phyloP scores from a whole-genome alignment of 2,888 invertebrate species.

The Bombylius major region DNA sequence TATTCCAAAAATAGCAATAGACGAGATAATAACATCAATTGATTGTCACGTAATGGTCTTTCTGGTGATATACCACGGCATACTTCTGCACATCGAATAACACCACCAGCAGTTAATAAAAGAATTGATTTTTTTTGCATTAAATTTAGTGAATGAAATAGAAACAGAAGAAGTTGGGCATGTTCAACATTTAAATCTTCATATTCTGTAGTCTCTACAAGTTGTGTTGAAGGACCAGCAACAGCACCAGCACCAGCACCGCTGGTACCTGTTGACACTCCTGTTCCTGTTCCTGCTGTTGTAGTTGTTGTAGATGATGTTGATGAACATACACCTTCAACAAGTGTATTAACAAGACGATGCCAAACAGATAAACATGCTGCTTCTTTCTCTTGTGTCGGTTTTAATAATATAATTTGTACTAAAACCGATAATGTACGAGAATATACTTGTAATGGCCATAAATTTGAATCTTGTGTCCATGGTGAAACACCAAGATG shows the following conservation, averaged over 20 bases:
- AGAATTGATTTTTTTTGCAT: constrained; percentile 95
- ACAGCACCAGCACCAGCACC: not conserved
- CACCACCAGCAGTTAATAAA: constrained; percentile 65
- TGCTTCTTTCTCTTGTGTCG: constrained; percentile 76
- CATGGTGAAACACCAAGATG: constrained; percentile 65
- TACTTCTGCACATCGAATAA: constrained; percentile 53
- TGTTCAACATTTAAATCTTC: constrained; percentile 91
- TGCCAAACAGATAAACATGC: constrained; percentile 88
- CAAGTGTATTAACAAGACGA: constrained; percentile 74
- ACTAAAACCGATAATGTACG: constrained; percentile 72
- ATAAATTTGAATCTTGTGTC: constrained; percentile 50
- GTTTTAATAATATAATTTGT: constrained; percentile 68
- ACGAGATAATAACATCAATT: constrained; percentile 70
- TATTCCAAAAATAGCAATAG: constrained; percentile 82
- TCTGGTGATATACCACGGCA: constrained; percentile 38
- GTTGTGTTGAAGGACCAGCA: constrained; percentile 17
- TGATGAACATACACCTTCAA: constrained; percentile 56
- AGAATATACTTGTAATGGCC: constrained; percentile 67
- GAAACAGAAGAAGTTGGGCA: constrained; percentile 79
- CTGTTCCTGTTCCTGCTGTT: not conserved
- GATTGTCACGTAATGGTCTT: constrained; percentile 39
- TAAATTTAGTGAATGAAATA: constrained; percentile 87
- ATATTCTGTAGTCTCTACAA: constrained; percentile 27
- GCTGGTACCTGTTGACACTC: no score
- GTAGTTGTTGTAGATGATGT: constrained; percentile 2